Base-by-base conservation (phyloP, 2,888 invertebrate species). In the Drosophila stalkeri region DNA sequence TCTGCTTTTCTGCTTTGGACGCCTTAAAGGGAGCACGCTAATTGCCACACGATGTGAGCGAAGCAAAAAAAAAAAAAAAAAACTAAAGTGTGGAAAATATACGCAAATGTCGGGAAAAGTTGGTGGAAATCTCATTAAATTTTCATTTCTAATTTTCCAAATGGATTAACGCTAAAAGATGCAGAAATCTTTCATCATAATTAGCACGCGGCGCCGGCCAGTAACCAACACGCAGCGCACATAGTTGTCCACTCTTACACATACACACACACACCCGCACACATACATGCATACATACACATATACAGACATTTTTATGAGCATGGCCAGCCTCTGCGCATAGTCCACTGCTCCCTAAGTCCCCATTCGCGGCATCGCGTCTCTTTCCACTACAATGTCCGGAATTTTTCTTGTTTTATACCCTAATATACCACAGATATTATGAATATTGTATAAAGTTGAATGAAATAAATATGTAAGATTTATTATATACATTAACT, bases 71-170 rank as follows among this genome's bases (percentile, higher is more conserved):
- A 20, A 20, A 18, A 51, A 14, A 52, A 18, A 54, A 31, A 23
- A 52, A 27, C 35, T 23, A 75, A 72, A 73, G 70, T 76, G 69
- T 72, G 64, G 61, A 66, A 72, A 81, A 65, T 65, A 31, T 52
- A 54, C 61, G 63, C 27, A 41, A 55, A 55, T 55, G 55, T 27
- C 27, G 55, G 23, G 20, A 33, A 71, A 86, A 84, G 88, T 80
- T 78, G 66, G 62, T 75, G 77, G 78, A 69, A 81, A 83, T 90
- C 91, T 81, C 91, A 91, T 91, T 91, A 91, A 86, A 91, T 82
- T 90, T 91, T 88, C 82, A 91, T 91, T 91, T 91, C 91, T 86
- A 90, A 90, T 90, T 90, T 90, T 90, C 92, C 90, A 91, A 90
- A 91, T 90, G 90, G 91, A 91, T 91, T 91, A 90, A 90, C 86